Base-by-base conservation (phyloP, 2,113 vertebrate genomes). In the Tachycineta bicolor region DNA sequence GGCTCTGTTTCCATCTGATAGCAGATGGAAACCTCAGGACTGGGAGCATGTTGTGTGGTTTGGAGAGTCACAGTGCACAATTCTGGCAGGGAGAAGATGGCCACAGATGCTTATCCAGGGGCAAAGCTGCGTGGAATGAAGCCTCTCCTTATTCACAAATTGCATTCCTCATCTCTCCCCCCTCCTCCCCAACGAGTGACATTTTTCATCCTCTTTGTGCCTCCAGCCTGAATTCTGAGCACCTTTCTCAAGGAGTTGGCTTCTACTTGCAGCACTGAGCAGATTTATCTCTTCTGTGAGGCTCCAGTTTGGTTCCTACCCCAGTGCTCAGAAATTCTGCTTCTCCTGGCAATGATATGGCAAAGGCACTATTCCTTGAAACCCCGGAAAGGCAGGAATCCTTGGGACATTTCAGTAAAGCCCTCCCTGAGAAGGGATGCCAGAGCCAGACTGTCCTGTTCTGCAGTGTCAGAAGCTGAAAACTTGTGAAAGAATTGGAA, bases 51-150 rank as follows among this genome's bases (percentile, higher is more conserved):
- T 52, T 44, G 74, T 55, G 56, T 65, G 78, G 53, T 26, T 91
- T 85, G 91, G 74, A 31, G 68, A 87, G 64, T 49, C 68, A 85
- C 44, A 58, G 83, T 31, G 76, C 89, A 77, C 34, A 28, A 73
- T 94, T 83, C 90, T 93, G 76, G 71, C 76, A 70, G 64, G 83
- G 46, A 89, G 63, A 73, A 80, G 44, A 59, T 59, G 83, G 86
- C 56, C 83, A 60, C 93, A 91, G 93, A 74, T 92, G 89, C 89
- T 92, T 91, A 75, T 91, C 94, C 80, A 89, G 93, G 92, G 89
- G 89, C 83, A 92, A 95, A 94, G 62, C 56, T 13, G 1, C 60
- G 50, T 31, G 21, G 86, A 92, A 90, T 0, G 7, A 83, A 46
- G 46, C 26, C 43, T 74, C 43, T 71, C 26, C 88, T 64, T 85